Percentiles rank a stretch among this genome's conserved stretches.
Evolutionary conservation across 2,888 invertebrate genomes (phyloP).

Genomic region (Coecobrya sp.): DNA sequence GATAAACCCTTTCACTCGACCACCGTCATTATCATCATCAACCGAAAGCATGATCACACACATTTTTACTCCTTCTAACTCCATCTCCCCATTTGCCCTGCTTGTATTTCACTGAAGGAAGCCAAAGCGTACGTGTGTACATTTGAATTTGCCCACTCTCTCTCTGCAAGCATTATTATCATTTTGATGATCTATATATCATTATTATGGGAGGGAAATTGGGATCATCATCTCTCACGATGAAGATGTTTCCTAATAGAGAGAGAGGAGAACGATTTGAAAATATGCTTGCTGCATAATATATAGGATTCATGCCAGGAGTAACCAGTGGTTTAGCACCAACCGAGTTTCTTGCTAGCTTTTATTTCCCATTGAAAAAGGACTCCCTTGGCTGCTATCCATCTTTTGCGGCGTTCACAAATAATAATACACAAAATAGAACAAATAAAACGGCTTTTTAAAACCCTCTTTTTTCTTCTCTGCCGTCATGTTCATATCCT

Average conservation of each 20-base stretch:
- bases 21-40: slow-evolving; percentile 55
- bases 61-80: not conserved
- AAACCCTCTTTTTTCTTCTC: slow-evolving; percentile 45
- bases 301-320: not conserved
- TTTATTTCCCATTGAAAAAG: slow-evolving; percentile 4
- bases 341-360: not conserved
- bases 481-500: slow-evolving; percentile 6
- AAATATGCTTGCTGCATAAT: not conserved
- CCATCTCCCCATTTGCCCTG: slow-evolving; percentile 7
- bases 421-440: slow-evolving; percentile 26
- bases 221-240: slow-evolving; percentile 58
- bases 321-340: not conserved
- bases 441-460: slow-evolving; percentile 80
- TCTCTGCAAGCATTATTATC: slow-evolving; percentile 65
- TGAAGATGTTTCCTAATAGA: slow-evolving; percentile 57
- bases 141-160: not conserved
- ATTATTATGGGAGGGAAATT: slow-evolving; percentile 58
- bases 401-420: slow-evolving; percentile 56
- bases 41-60: slow-evolving; percentile 17
- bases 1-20: slow-evolving; percentile 67
- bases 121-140: not conserved
- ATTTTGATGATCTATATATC: slow-evolving; percentile 71
- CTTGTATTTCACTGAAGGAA: not conserved
- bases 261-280: slow-evolving; percentile 16
- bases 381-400: slow-evolving; percentile 72